Percentiles rank a stretch among this genome's conserved stretches.
Conservation (phyloP, 23 tunicate genomes). For the Aplidium turbinatum region DNA sequence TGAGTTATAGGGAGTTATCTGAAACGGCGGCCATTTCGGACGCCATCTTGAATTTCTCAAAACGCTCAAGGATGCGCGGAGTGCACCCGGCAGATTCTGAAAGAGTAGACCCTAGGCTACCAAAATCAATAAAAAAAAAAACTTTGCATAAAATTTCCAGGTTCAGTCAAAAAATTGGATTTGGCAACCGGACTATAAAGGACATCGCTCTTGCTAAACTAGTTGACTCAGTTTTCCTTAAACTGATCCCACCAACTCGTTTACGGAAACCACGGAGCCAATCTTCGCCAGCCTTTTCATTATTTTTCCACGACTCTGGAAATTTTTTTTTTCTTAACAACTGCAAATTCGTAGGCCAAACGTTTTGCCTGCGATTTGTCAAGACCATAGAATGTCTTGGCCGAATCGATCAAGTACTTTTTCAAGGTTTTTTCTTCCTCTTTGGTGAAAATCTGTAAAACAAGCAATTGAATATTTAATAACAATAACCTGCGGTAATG, state of each 20-base stretch:
- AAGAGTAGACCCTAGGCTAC: too few relatives aligned
- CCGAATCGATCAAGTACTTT: conserved; percentile 14
- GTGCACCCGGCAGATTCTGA: too few relatives aligned
- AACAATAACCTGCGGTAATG: too few relatives aligned
- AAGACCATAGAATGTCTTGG: conserved; percentile 40
- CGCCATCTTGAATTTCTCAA: too few relatives aligned
- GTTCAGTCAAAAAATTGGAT: too few relatives aligned
- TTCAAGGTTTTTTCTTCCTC: conserved; percentile 33
- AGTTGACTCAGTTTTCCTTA: conserved; percentile 40
- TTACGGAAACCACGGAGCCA: conserved; percentile 49
- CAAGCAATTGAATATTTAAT: too few relatives aligned
- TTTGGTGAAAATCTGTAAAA: conserved; percentile 39
- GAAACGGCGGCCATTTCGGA: too few relatives aligned
- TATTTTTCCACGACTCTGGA: conserved; percentile 26
- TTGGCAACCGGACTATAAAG: too few relatives aligned
- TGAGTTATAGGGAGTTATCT: too few relatives aligned
- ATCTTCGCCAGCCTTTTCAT: conserved; percentile 39
- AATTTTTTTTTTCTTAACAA: conserved; percentile 23
- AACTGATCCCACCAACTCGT: conserved; percentile 11
- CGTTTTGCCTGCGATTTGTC: conserved; percentile 19
- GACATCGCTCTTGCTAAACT: conserved; percentile 52
- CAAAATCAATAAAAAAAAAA: too few relatives aligned
- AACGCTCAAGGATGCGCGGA: too few relatives aligned
- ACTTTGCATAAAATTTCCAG: too few relatives aligned
- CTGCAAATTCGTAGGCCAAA: conserved; percentile 38